Conservation (phyloP, 1,140 invertebrate species). For the Drosophila tristis region DNA sequence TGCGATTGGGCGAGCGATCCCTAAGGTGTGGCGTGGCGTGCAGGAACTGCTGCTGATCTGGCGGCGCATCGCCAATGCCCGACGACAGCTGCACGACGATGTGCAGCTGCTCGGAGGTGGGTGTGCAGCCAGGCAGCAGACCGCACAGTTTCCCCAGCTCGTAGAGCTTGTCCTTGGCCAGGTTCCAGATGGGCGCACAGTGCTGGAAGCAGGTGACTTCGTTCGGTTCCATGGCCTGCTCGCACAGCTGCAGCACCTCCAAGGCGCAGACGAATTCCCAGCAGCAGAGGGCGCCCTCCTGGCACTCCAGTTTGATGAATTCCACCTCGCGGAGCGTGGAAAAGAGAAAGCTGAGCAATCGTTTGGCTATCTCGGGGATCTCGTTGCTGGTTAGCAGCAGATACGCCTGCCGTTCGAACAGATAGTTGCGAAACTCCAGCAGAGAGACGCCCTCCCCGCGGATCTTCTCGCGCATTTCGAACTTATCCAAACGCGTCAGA, state of each 20-base stretch:
- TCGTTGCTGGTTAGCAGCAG: slow-evolving; percentile 71
- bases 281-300: slow-evolving; percentile 93
- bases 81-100: slow-evolving; percentile 94
- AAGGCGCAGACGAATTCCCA: slow-evolving; percentile 97
- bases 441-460: slow-evolving; percentile 89
- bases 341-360: slow-evolving; percentile 76
- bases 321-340: slow-evolving; percentile 81
- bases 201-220: slow-evolving; percentile 89
- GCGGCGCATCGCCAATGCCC: slow-evolving; percentile 91
- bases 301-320: slow-evolving; percentile 84
- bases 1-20: slow-evolving; percentile 80
- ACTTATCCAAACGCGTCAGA: slow-evolving; percentile 88
- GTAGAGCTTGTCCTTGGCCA: slow-evolving; percentile 96
- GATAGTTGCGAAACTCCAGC: slow-evolving; percentile 96
- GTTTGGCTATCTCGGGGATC: slow-evolving; percentile 78
- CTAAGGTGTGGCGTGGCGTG: slow-evolving; percentile 71
- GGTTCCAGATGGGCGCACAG: slow-evolving; percentile 95
- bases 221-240: slow-evolving; percentile 88
- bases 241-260: slow-evolving; percentile 93
- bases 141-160: slow-evolving; percentile 95
- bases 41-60: slow-evolving; percentile 65
- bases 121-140: slow-evolving; percentile 93
- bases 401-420: slow-evolving; percentile 95
- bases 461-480: slow-evolving; percentile 89
- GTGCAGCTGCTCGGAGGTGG: slow-evolving; percentile 94